Evolutionary conservation across 2,888 invertebrate genomes (phyloP).

Genomic region (Petrophora chlorosata): DNA sequence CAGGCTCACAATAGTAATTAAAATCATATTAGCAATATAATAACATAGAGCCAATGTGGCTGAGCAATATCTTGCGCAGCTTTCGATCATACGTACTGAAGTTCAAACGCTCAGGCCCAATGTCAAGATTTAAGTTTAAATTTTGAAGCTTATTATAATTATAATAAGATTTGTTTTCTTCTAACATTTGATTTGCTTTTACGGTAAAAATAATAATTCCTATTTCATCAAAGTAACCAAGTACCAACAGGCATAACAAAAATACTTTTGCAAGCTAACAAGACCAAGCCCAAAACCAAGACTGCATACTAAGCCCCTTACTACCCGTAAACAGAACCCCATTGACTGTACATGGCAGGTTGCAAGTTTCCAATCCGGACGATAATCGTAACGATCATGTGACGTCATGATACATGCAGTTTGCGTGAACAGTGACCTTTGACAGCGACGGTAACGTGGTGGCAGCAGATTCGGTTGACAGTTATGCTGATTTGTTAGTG

Average conservation of each 20-base stretch:
- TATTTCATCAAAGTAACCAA: too few relatives aligned
- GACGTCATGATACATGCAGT: slow-evolving; percentile 1
- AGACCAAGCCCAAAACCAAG: neutral
- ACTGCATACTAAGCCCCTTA: neutral
- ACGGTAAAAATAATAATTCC: too few relatives aligned
- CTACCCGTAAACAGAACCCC: slow-evolving; percentile 8
- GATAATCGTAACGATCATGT: slow-evolving; percentile 20
- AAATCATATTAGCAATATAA: too few relatives aligned
- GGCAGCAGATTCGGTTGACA: neutral
- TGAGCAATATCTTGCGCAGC: too few relatives aligned
- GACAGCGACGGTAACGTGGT: slow-evolving; percentile 4
- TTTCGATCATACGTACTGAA: too few relatives aligned
- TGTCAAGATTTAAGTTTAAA: too few relatives aligned
- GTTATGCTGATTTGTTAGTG: slow-evolving; percentile 15
- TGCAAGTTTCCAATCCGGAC: neutral
- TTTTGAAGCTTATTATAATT: too few relatives aligned
- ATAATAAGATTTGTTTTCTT: too few relatives aligned
- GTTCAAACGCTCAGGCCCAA: too few relatives aligned
- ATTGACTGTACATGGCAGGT: slow-evolving; percentile 2
- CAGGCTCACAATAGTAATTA: too few relatives aligned
- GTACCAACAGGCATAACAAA: neutral
- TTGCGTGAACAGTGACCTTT: slow-evolving; percentile 10
- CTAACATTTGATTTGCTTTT: too few relatives aligned
- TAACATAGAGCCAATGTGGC: too few relatives aligned
- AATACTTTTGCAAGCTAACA: neutral